Evolutionary conservation across 2,113 vertebrate species (phyloP).

Genomic region (Platysternon megacephalum): DNA sequence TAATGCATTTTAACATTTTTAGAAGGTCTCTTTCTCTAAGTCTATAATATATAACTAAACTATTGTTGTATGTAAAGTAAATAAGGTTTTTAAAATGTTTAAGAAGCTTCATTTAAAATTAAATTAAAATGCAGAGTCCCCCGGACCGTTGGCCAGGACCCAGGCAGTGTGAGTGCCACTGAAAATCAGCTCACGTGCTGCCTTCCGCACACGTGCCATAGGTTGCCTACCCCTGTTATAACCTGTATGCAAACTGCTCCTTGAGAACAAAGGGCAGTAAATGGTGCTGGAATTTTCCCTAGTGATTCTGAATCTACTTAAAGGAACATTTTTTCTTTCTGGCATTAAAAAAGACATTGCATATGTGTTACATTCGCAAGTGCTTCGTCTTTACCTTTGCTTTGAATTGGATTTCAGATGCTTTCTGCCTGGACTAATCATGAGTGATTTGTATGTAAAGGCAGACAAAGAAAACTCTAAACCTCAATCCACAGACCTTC

Average conservation of each 20-base stretch:
- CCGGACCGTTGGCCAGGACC: too few species aligned
- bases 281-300: background rate
- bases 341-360: background rate
- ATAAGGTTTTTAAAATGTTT: too few species aligned
- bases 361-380: background rate
- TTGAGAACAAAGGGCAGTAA: background rate
- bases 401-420: accelerated
- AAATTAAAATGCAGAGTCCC: too few species aligned
- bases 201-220: too few species aligned
- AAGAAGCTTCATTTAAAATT: too few species aligned
- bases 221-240: too few species aligned
- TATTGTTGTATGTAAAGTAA: too few species aligned
- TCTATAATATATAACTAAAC: too few species aligned
- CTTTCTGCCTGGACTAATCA: accelerated
- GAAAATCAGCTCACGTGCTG: too few species aligned
- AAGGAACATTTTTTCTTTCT: background rate
- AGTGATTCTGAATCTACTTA: background rate
- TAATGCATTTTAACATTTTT: too few species aligned
- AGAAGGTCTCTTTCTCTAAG: too few species aligned
- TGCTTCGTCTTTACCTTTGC: accelerated
- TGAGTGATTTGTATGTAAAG: accelerated
- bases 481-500: background rate
- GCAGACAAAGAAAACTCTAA: background rate
- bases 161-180: too few species aligned
- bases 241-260: background rate